Base-by-base conservation (phyloP, 2,888 invertebrate species). In the Agonopterix subpropinquella region DNA sequence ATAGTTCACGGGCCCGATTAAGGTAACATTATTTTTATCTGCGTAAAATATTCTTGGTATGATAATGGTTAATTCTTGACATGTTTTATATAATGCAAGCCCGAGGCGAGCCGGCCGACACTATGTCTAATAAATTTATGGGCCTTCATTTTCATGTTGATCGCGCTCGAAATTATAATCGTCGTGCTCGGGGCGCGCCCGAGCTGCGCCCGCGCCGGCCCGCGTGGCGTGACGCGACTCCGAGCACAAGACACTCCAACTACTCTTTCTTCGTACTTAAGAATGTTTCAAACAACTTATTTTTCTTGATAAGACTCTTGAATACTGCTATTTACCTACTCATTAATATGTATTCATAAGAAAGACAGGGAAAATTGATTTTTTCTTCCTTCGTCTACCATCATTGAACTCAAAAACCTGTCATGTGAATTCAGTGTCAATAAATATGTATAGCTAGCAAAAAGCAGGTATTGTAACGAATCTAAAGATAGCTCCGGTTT, bases 91-190 rank as follows among this genome's bases (percentile, higher is more conserved):
- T 86, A 88, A 88, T 87, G 78, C 81, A 70, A 69, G 84, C 87
- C 85, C 53, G 70, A 57, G 85, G 88, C 85, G 60, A 71, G 58
- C 60, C 62, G 70, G 72, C 88, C 85, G 86, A 87, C 87, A 86
- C 86, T 86, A 83, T 84, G 88, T 87, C 88, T 87, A 87, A 88
- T 87, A 88, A 88, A 88, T 87, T 87, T 88, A 87, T 85, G 84
- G 76, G 71, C 81, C 74, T 83, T 77, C 84, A 85, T 86, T 85
- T 86, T 86, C 81, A 85, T 83, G 85, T 84, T 86, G 85, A 87
- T 85, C 86, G 87, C 70, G 80, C 75, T 85, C 84, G 79, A 84
- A 87, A 81, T 85, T 80, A 86, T 87, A 85, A 86, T 84, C 82
- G 81, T 74, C 79, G 80, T 64, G 85, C 86, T 85, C 65, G 71